Evolutionary conservation across 2,888 invertebrate species (phyloP), one percentile per base, ranked within the genome.

Genomic region (Oxyteleia sp.): DNA sequence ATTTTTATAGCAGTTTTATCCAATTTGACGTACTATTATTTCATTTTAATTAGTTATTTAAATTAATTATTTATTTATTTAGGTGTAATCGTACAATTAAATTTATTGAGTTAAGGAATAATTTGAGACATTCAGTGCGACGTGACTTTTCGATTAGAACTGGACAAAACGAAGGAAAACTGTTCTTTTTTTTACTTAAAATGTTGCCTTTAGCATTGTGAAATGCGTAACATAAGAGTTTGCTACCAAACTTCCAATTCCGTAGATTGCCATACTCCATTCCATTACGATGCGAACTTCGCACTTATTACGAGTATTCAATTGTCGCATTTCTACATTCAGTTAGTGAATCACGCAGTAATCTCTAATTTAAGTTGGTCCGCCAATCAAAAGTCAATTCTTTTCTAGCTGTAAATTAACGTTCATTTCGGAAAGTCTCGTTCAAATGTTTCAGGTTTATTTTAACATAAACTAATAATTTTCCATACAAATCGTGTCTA

Each of bases 261-360:
- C 69, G 59, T 75, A 47, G 35, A 75, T 84, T 80, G 84, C 80
- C 84, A 84, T 84, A 84, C 29, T 72, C 49, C 84, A 84, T 84
- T 84, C 84, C 84, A 84, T 61, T 68, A 47, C 41, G 43, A 49
- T 43, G 45, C 43, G 38, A 59, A 61, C 38, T 63, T 45, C 49
- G 69, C 71, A 63, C 63, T 71, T 81, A 47, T 51, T 57, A 35
- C 20, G 35, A 68, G 74, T 53, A 53, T 66, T 75, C 41, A 1
- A 76, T 15, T 43, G 0, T 29, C 55, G 18, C 10, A 45, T 61
- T 59, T 53, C 20, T 13, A 1, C 35, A 45, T 51, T 38, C 29
- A 26, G 26, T 26, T 26, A 26, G 5, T 5, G 5, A 26, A 16
- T 63, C 32, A 15, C 32, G 32, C 45, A 55, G 63, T 63, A 47